phyloP scores from a whole-genome alignment of 2,113 vertebrate species.

The Gasterosteus nipponicus region DNA sequence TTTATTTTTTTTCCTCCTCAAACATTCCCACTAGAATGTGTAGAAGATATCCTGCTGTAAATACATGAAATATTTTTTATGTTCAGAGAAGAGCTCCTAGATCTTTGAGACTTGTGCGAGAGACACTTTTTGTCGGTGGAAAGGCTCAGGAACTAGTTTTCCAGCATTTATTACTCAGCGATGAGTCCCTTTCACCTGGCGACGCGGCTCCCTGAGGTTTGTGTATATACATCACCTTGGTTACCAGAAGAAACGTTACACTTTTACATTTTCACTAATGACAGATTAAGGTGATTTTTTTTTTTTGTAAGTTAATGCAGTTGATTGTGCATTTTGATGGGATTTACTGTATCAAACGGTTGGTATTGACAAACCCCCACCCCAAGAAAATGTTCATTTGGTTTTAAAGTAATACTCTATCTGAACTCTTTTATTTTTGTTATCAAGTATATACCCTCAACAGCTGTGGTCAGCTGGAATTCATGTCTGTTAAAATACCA shows the following conservation, averaged over 20 bases:
- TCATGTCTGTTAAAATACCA: conserved; percentile 1
- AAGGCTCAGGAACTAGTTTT: conserved; percentile 43
- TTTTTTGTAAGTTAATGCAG: conserved; percentile 26
- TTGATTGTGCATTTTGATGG: conserved; percentile 39
- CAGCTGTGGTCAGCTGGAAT: conserved; percentile 15
- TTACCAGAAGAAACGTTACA: conserved; percentile 17
- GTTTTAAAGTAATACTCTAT: conserved; percentile 9
- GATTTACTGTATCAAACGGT: conserved; percentile 38
- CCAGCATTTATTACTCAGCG: conserved; percentile 48
- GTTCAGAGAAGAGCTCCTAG: conserved; percentile 60
- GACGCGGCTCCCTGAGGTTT: conserved; percentile 40
- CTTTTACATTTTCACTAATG: conserved; percentile 24
- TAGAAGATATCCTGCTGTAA: conserved; percentile 87
- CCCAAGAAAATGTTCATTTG: not conserved
- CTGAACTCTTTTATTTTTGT: conserved; percentile 17
- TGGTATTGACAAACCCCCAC: conserved; percentile 11
- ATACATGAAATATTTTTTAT: conserved; percentile 92
- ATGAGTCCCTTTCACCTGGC: conserved; percentile 15
- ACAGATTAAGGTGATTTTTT: conserved; percentile 22
- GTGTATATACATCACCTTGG: conserved; percentile 46
- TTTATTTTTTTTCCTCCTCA: conserved; percentile 82
- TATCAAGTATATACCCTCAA: conserved; percentile 19
- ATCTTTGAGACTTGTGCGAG: conserved; percentile 49
- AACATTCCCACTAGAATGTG: conserved; percentile 84
- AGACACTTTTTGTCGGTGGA: conserved; percentile 55